Conservation (phyloP, 2,888 invertebrate species). For the Hipparchia semele region DNA sequence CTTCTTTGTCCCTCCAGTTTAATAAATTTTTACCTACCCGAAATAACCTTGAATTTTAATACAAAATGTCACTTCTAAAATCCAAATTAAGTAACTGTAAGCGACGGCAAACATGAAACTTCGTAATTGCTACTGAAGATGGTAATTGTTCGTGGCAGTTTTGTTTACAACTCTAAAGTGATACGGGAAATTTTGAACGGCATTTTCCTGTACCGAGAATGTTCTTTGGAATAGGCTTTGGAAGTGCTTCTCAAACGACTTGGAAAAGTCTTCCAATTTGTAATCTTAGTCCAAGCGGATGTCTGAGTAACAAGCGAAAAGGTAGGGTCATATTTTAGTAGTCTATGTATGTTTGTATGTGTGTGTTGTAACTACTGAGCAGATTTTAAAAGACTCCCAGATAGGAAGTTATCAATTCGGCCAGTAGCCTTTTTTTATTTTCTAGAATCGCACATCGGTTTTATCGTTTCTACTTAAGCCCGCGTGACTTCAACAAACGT, state of each 20-base stretch:
- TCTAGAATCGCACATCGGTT: no score
- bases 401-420: no score
- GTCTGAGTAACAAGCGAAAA: background rate
- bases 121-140: background rate
- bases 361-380: no score
- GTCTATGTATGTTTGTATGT: no score
- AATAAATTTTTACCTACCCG: no score
- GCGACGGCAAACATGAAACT: background rate
- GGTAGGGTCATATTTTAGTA: no score
- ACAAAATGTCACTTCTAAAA: background rate
- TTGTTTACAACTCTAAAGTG: conserved; percentile 1
- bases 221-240: background rate
- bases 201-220: background rate
- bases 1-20: no score
- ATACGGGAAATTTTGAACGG: background rate
- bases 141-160: conserved; percentile 7
- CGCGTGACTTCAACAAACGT: no score
- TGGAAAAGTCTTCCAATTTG: no score
- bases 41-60: background rate
- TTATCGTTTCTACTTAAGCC: background rate
- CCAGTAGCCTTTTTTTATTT: no score
- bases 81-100: background rate
- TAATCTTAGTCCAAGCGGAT: background rate
- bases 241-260: background rate
- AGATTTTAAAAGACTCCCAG: no score